A percentile compares a stretch with the other conserved stretches of the same genome.
These are phyloP conservation scores for Osmoderma eremita DNA, from an alignment of 2,888 invertebrate species.

Conservation along the genomic window DNA sequence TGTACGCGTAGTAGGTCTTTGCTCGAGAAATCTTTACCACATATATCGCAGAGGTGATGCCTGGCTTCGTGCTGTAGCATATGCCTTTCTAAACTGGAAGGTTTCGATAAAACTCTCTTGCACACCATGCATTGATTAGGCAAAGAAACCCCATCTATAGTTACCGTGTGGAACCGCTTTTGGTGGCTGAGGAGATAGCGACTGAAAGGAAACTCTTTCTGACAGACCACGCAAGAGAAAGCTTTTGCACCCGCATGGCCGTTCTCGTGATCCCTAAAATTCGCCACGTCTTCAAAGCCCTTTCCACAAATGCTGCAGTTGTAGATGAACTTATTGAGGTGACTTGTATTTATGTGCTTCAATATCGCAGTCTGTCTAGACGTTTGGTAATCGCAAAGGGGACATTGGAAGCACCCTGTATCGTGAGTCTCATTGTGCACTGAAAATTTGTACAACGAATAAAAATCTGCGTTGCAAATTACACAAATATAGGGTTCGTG, in stretches of 20 bases:
- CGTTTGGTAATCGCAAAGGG: constrained; percentile 56
- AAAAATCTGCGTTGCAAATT: constrained; percentile 52
- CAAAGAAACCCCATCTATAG: constrained; percentile 44
- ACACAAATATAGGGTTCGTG: constrained; percentile 44
- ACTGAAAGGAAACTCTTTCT: constrained; percentile 53
- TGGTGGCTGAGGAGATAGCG: background rate
- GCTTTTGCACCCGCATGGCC: constrained; percentile 67
- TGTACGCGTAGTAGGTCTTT: constrained; percentile 66
- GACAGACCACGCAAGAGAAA: constrained; percentile 66
- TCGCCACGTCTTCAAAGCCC: constrained; percentile 67
- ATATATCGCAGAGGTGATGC: constrained; percentile 68
- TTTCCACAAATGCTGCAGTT: constrained; percentile 67
- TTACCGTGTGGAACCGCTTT: no score
- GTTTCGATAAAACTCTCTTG: no score
- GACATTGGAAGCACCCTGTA: constrained; percentile 55
- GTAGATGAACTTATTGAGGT: constrained; percentile 62
- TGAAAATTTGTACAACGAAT: constrained; percentile 57
- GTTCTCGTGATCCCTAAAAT: constrained; percentile 68
- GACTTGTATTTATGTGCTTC: constrained; percentile 57
- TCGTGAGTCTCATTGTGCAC: constrained; percentile 57
- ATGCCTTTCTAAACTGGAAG: constrained; percentile 56
- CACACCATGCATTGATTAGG: constrained; percentile 19
- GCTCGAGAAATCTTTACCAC: constrained; percentile 68
- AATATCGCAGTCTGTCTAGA: constrained; percentile 53
- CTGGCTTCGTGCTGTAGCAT: constrained; percentile 66